Base-by-base conservation (phyloP, 2,113 vertebrate genomes). In the Blennius ocellaris region DNA sequence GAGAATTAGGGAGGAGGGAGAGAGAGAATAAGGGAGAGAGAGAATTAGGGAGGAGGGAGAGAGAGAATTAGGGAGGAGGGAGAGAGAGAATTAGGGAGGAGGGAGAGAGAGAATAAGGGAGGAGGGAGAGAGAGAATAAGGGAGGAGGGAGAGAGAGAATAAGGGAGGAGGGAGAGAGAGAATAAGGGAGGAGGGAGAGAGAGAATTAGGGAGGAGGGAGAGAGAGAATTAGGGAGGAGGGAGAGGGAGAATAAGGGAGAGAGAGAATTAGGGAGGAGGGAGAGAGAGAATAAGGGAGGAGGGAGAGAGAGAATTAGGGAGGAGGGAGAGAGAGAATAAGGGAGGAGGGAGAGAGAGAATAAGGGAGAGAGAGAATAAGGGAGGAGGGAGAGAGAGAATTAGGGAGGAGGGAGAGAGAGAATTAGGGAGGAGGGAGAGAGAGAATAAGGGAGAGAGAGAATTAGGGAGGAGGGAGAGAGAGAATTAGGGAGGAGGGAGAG, bases 61-160 rank as follows among this genome's bases (percentile, higher is more conserved):
- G 73, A 63, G 70, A 78, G 71, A 57, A 48, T 49, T 52, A 81
- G 66, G 68, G 56, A 54, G 8, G 21, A n/a, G n/a, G n/a, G n/a
- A n/a, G 53, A 69, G 60, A 60, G 36, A 74, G 16, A 55, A 48
- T 49, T 52, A 81, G 66, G 68, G 56, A 54, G 8, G 21, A 30
- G n/a, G n/a, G 21, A 30, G 21, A 30, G 21, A 30, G 21, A 30
- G 21, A 30, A 30, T 30, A 30, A 30, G 2, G 2, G 21, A 30
- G 21, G 21, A 30, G 4, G 21, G 21, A 30, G 21, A 30, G 21
- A 30, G 21, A 30, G 21, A 30, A 30, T 30, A 30, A 30, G 48
- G 37, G 6, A 9, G 62, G n/a, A 2, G 63, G 37, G 72, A 49
- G 58, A 40, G 73, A 63, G 70, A 78, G 71, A 57, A 48, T 49